Conservation (phyloP, 2,113 vertebrate species). For the Phalacrocorax carbo region DNA sequence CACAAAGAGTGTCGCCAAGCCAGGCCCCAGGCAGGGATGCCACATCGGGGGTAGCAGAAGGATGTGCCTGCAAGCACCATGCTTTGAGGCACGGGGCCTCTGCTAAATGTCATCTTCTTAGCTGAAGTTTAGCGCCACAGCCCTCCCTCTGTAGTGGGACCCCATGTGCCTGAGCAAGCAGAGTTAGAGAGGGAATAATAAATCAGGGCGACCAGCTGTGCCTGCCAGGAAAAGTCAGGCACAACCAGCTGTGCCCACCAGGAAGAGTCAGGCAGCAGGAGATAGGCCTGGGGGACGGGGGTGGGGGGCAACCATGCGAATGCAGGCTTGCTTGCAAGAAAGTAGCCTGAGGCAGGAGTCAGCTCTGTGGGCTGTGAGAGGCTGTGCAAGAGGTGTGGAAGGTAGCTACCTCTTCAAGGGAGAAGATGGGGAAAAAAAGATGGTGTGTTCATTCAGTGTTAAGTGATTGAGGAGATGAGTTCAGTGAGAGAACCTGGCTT, state of each 20-base stretch:
- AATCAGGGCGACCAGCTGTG: not conserved
- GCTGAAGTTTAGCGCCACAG: fast-evolving
- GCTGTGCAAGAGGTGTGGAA: not conserved
- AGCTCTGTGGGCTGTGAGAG: not conserved
- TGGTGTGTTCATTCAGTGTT: not conserved
- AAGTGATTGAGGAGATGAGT: not conserved
- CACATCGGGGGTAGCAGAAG: not conserved
- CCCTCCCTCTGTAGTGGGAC: not conserved
- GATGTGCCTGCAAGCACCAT: not conserved
- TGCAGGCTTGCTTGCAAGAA: not conserved
- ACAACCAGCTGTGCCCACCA: not conserved
- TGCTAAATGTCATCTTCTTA: not conserved
- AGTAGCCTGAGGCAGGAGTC: not conserved
- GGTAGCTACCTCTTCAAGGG: not conserved
- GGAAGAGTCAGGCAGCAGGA: not conserved
- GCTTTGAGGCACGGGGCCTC: not conserved
- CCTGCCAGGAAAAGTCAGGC: not conserved
- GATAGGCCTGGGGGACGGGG: not conserved
- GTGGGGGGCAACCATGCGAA: not conserved
- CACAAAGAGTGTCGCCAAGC: not conserved
- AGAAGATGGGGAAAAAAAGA: not conserved
- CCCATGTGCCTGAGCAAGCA: fast-evolving
- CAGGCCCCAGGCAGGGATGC: too few species aligned
- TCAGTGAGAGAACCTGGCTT: not conserved
- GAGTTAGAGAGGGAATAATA: not conserved